Evolutionary conservation across 2,888 invertebrate genomes (phyloP).

Genomic region (Tinea semifulvella): DNA sequence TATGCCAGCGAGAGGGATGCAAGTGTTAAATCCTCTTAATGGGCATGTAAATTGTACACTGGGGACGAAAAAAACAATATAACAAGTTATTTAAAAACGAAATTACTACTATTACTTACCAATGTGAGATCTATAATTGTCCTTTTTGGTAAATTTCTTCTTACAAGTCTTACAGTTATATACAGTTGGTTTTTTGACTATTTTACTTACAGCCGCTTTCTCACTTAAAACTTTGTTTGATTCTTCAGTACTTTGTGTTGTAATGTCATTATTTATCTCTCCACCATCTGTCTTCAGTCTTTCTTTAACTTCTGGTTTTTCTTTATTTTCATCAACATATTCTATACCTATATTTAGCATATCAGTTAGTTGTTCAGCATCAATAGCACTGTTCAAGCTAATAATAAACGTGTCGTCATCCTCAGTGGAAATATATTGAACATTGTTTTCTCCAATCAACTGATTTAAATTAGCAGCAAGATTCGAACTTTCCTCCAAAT

Average conservation of each 20-base stretch:
- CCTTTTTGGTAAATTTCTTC: conserved; percentile 47
- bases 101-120: conserved; percentile 36
- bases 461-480: conserved; percentile 57
- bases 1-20: no score
- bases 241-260: no score
- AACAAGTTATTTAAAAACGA: no score
- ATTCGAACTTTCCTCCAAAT: conserved; percentile 54
- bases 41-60: no score
- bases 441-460: conserved; percentile 52
- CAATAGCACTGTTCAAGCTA: conserved; percentile 53
- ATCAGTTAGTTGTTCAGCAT: conserved; percentile 51
- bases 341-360: conserved; percentile 52
- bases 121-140: conserved; percentile 51
- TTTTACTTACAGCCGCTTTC: background rate
- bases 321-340: conserved; percentile 12
- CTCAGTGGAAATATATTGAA: conserved; percentile 57
- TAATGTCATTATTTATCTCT: background rate
- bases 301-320: conserved; percentile 12
- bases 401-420: conserved; percentile 60
- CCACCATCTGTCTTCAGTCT: background rate
- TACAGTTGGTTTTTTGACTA: background rate
- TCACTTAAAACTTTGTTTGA: conserved; percentile 19
- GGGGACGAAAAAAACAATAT: no score
- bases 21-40: no score
- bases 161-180: conserved; percentile 44